These are phyloP conservation scores for Apodemia hepburni DNA, from an alignment of 2,888 invertebrate genomes.

Conservation along the genomic window DNA sequence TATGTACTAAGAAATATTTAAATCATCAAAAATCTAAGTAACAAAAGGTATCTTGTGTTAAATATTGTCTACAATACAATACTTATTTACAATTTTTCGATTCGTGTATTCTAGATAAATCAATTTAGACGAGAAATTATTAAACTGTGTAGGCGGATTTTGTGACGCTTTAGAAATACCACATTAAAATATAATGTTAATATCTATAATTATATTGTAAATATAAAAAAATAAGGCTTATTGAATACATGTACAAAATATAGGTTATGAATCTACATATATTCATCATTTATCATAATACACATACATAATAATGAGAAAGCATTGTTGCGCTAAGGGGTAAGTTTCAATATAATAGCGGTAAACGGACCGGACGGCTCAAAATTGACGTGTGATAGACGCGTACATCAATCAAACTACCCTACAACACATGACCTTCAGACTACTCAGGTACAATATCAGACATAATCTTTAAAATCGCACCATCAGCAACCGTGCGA, in stretches of 20 bases:
- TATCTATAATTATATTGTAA: too few relatives aligned
- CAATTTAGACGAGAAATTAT: not conserved
- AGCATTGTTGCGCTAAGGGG: too few relatives aligned
- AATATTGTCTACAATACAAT: too few relatives aligned
- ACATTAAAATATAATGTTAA: not conserved
- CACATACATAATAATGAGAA: too few relatives aligned
- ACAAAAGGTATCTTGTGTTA: too few relatives aligned
- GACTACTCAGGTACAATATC: constrained; percentile 60
- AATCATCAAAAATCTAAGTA: not conserved
- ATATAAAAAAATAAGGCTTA: too few relatives aligned
- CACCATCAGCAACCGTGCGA: not conserved
- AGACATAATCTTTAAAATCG: constrained; percentile 38
- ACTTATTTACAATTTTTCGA: too few relatives aligned
- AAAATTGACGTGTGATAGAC: constrained; percentile 50
- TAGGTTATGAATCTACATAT: too few relatives aligned
- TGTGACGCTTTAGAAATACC: not conserved
- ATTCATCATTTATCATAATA: too few relatives aligned
- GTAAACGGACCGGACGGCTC: not conserved
- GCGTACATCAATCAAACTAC: constrained; percentile 46
- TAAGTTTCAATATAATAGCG: not conserved
- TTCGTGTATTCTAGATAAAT: not conserved
- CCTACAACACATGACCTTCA: constrained; percentile 57
- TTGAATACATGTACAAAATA: not conserved
- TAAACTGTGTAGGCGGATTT: not conserved
- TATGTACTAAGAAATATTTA: not conserved